phyloP scores from a whole-genome alignment of 2,888 invertebrate genomes.

The Pheosia tremula region DNA sequence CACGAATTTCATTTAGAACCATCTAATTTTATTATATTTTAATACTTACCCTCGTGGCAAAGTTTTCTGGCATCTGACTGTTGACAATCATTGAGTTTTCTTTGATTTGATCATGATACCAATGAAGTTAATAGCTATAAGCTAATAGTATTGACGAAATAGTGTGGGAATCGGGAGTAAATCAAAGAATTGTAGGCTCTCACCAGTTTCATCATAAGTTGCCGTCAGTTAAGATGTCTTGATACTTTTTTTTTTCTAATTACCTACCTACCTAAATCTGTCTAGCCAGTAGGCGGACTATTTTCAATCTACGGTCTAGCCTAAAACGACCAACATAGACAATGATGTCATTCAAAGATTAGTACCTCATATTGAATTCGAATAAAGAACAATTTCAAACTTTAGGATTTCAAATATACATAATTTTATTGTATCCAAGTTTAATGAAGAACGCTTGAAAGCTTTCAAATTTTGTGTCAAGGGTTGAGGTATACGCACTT shows the following conservation, averaged over 20 bases:
- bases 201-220: no score
- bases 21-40: neutral
- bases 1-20: neutral
- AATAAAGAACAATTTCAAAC: constrained; percentile 12
- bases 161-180: no score
- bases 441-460: constrained; percentile 15
- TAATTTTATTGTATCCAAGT: constrained; percentile 15
- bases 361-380: constrained; percentile 9
- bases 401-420: constrained; percentile 3
- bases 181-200: no score
- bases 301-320: no score
- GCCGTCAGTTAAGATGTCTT: no score
- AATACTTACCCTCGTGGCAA: no score
- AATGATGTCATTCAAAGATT: neutral
- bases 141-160: no score
- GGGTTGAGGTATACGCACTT: constrained; percentile 5
- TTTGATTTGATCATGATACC: no score
- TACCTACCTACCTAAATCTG: neutral
- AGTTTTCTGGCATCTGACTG: no score
- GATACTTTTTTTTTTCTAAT: no score
- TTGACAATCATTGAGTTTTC: no score
- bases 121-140: no score
- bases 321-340: neutral
- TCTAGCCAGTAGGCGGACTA: neutral
- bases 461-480: constrained; percentile 18